Evolutionary conservation across 2,888 invertebrate species (phyloP), one percentile per base, ranked within the genome.

Genomic region (Lucinisca nassula): DNA sequence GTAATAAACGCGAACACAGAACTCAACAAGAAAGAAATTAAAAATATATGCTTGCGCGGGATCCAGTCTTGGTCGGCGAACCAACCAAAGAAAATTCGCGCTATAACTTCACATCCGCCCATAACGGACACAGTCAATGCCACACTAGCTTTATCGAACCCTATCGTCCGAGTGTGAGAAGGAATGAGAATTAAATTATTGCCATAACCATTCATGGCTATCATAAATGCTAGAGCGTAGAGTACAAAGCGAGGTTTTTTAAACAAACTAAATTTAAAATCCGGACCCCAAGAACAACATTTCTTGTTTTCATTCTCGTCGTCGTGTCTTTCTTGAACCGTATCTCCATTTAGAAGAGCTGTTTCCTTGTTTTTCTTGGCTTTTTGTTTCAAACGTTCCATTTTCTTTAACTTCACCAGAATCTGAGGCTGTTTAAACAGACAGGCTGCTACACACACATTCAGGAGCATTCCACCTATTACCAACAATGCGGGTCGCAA

Each of bases 141-240:
- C 21, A 88, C 84, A 40, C 82, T 51, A 10, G 30, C 27, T 35
- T 87, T 97, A 38, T 97, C 97, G 87, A 97, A 97, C 58, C 98
- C 98, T 0, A 97, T 97, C 4, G 88, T 75, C 55, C 97, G 97
- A 0, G 98, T 98, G 93, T 98, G 98, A 0, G 98, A 98, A 0
- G 98, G 98, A 67, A 98, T 96, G 93, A 98, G 98, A 95, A 98
- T 98, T 2, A 98, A 95, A 94, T 98, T 98, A 95, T 98, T 98
- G 0, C 98, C 98, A 3, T 98, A 98, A 17, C 98, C 98, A 32
- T 98, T 97, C 0, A 98, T 98, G 97, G 98, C 98, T 1, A 98
- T 97, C 0, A 97, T 97, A 14, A 98, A 98, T 0, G 98, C 98
- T 0, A 97, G 96, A 85, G 97, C 97, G 96, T 98, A 97, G 90